A percentile compares a stretch with the other conserved stretches of the same genome.
Evolutionary conservation across 2,888 invertebrate species (phyloP).

Genomic region (Camptogramma bilineatum): DNA sequence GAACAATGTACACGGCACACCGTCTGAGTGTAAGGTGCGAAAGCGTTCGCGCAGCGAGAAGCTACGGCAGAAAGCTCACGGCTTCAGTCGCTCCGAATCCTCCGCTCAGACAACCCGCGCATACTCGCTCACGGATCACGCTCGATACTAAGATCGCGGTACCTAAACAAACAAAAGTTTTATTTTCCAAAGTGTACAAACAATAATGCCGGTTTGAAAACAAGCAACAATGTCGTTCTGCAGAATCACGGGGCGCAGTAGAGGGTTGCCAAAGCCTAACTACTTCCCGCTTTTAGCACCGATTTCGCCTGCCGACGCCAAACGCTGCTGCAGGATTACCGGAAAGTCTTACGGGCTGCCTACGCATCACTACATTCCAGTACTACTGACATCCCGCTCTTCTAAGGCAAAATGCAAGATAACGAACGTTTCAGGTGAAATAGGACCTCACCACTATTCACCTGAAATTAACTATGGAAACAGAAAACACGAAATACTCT

Average conservation of each 20-base stretch:
- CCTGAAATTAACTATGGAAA: constrained; percentile 87
- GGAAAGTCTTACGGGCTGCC: constrained; percentile 91
- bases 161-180: constrained; percentile 46
- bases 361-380: constrained; percentile 92
- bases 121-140: constrained; percentile 55
- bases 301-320: constrained; percentile 93
- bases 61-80: constrained; percentile 53
- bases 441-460: constrained; percentile 86
- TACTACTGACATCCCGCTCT: constrained; percentile 84
- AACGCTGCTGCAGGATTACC: constrained; percentile 91
- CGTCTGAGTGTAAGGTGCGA: constrained; percentile 80
- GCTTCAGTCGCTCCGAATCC: constrained; percentile 71
- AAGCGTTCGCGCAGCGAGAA: constrained; percentile 62
- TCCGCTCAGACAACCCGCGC: constrained; percentile 67
- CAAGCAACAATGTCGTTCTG: constrained; percentile 88
- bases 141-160: constrained; percentile 58
- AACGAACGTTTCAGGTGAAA: constrained; percentile 87
- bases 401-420: constrained; percentile 86
- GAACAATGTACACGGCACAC: constrained; percentile 80
- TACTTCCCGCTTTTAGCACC: constrained; percentile 93
- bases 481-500: constrained; percentile 87
- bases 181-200: constrained; percentile 52
- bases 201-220: constrained; percentile 75
- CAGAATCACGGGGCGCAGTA: constrained; percentile 92
- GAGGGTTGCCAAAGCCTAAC: constrained; percentile 92